Percentiles rank a stretch among this genome's conserved stretches.
phyloP scores from a whole-genome alignment of 2,888 invertebrate species.

The Polietes domitor region DNA sequence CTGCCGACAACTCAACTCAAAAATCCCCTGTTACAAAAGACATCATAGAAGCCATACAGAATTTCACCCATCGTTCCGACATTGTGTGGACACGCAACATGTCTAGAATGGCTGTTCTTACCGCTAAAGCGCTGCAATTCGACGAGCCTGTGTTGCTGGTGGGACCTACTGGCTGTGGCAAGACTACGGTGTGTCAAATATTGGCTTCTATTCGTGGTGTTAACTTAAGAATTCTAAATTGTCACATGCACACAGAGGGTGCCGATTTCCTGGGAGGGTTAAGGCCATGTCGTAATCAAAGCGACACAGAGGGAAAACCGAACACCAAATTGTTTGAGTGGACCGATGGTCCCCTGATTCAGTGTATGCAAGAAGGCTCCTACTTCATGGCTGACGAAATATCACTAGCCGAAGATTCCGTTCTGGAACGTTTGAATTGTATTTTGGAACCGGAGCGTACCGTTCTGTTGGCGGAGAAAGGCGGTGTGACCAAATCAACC shows the following conservation, averaged over 20 bases:
- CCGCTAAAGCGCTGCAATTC: conserved; percentile 92
- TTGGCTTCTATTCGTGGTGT: conserved; percentile 87
- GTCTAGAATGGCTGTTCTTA: conserved; percentile 89
- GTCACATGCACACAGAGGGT: conserved; percentile 99
- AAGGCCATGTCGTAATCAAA: conserved; percentile 86
- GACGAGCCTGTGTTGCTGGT: conserved; percentile 97
- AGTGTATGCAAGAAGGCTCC: conserved; percentile 93
- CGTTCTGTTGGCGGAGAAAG: conserved; percentile 95
- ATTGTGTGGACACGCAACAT: conserved; percentile 98
- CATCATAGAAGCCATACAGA: conserved; percentile 86
- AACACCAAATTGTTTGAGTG: conserved; percentile 92
- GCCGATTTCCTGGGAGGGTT: conserved; percentile 98
- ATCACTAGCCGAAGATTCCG: conserved; percentile 98
- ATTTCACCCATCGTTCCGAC: conserved; percentile 83
- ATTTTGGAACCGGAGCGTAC: conserved; percentile 96
- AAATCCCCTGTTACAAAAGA: conserved; percentile 88
- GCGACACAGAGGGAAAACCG: conserved; percentile 26
- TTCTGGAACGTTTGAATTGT: conserved; percentile 97
- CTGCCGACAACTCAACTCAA: conserved; percentile 83
- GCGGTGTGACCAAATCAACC: conserved; percentile 83
- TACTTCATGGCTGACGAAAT: conserved; percentile 99
- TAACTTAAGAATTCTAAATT: conserved; percentile 92
- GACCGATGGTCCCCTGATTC: conserved; percentile 97
- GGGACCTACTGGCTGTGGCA: conserved; percentile 99
- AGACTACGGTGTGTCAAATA: conserved; percentile 97